Evolutionary conservation across 2,113 vertebrate species (phyloP).

Genomic region (Cryptotis parvus): DNA sequence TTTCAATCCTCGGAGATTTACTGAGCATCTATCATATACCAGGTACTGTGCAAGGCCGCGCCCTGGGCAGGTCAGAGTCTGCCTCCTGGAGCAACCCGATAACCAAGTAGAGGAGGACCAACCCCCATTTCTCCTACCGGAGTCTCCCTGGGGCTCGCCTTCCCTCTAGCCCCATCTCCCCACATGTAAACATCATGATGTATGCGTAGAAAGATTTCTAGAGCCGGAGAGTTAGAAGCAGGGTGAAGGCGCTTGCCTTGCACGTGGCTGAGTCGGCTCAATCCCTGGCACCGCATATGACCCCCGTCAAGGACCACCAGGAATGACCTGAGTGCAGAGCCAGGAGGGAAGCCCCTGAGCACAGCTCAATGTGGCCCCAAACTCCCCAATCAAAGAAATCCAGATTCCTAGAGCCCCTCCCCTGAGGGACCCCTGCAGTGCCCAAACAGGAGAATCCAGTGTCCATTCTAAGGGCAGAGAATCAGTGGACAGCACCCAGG

Average conservation of each 20-base stretch:
- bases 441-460: neutral
- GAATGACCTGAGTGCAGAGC: too few species aligned
- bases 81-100: neutral
- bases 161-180: neutral
- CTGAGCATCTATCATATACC: neutral
- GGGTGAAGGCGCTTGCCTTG: too few species aligned
- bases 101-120: too few species aligned
- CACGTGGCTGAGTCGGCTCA: too few species aligned
- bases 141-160: neutral
- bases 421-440: neutral
- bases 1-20: neutral
- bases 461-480: neutral
- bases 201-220: neutral
- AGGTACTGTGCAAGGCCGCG: neutral
- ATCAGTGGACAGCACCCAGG: neutral
- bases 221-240: too few species aligned
- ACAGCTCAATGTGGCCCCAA: too few species aligned
- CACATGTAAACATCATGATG: neutral
- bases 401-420: constrained; percentile 6
- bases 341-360: too few species aligned
- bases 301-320: too few species aligned
- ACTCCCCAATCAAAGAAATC: neutral
- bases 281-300: too few species aligned
- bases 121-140: too few species aligned
- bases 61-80: neutral